Evolutionary conservation across 2,113 vertebrate species (phyloP).

Genomic region (Poeciliopsis occidentalis): DNA sequence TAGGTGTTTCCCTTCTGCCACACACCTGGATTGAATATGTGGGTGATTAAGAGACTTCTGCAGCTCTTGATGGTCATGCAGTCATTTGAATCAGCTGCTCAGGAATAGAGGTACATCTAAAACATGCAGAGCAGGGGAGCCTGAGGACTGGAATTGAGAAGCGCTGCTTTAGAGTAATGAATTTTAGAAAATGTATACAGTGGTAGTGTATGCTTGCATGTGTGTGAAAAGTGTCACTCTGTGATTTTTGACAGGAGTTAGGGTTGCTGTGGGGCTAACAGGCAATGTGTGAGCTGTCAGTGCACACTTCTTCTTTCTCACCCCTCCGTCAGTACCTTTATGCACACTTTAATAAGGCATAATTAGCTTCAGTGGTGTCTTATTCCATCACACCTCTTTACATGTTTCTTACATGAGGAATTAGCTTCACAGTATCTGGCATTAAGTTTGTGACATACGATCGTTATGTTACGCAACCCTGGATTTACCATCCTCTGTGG

Average conservation of each 20-base stretch:
- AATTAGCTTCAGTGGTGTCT: slow-evolving; percentile 55
- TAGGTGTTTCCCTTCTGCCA: too few species aligned
- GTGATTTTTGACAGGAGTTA: slow-evolving; percentile 68
- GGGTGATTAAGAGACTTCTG: too few species aligned
- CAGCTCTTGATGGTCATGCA: too few species aligned
- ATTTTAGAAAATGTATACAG: background rate
- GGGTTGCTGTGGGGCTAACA: slow-evolving; percentile 60
- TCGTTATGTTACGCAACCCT: slow-evolving; percentile 24
- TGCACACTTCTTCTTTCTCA: slow-evolving; percentile 35
- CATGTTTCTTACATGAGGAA: slow-evolving; percentile 23
- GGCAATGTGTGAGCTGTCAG: slow-evolving; percentile 77
- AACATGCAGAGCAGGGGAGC: too few species aligned
- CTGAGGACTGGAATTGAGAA: too few species aligned
- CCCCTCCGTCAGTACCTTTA: slow-evolving; percentile 61
- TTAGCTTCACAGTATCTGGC: slow-evolving; percentile 22
- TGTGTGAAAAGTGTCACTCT: slow-evolving; percentile 63
- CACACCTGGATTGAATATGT: too few species aligned
- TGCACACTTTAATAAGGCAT: slow-evolving; percentile 64
- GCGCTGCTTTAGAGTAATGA: slow-evolving; percentile 12
- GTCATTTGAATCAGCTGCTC: too few species aligned
- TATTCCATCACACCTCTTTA: slow-evolving; percentile 40
- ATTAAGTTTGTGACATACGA: slow-evolving; percentile 20
- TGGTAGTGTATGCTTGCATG: slow-evolving; percentile 6
- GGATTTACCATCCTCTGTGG: slow-evolving; percentile 1
- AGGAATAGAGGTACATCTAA: too few species aligned